These are phyloP conservation scores for Hypolimnas misippus DNA, from an alignment of 2,888 invertebrate genomes.

Conservation along the genomic window DNA sequence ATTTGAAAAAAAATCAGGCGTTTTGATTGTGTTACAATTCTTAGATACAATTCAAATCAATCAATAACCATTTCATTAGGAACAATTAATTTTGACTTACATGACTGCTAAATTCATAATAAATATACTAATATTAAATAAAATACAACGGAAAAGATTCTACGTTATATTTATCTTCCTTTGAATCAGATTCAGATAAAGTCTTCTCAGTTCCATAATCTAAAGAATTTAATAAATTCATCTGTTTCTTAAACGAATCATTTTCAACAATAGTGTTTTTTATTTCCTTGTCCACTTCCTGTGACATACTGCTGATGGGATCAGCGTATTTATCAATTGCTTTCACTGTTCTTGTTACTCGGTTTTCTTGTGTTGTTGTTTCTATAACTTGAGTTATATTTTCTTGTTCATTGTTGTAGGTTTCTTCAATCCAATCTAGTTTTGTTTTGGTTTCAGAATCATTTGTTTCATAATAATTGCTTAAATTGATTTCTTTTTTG, in stretches of 20 bases:
- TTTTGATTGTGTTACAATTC: too few relatives aligned
- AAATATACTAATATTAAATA: neutral
- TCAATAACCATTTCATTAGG: too few relatives aligned
- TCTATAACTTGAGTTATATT: conserved; percentile 10
- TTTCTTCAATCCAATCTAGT: conserved; percentile 44
- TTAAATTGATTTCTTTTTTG: conserved; percentile 4
- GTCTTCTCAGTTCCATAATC: conserved; percentile 62
- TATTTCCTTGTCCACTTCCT: conserved; percentile 46
- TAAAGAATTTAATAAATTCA: conserved; percentile 61
- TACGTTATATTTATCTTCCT: conserved; percentile 49
- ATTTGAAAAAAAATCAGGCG: too few relatives aligned
- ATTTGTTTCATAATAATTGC: conserved; percentile 1
- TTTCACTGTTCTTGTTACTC: conserved; percentile 26
- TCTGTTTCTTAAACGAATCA: conserved; percentile 54
- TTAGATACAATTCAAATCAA: too few relatives aligned
- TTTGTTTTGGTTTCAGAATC: conserved; percentile 27
- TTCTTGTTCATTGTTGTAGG: conserved; percentile 29
- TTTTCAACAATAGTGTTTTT: conserved; percentile 48
- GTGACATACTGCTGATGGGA: conserved; percentile 51
- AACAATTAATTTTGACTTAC: too few relatives aligned
- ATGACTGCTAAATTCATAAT: too few relatives aligned
- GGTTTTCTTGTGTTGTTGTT: conserved; percentile 22
- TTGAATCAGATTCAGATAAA: conserved; percentile 53
- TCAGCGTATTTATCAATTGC: conserved; percentile 35
- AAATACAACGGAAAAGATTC: conserved; percentile 53